Percentiles rank a stretch among this genome's conserved stretches.
These are phyloP conservation scores for Apis laboriosa DNA, from an alignment of 1,140 invertebrate species.

Conservation along the genomic window DNA sequence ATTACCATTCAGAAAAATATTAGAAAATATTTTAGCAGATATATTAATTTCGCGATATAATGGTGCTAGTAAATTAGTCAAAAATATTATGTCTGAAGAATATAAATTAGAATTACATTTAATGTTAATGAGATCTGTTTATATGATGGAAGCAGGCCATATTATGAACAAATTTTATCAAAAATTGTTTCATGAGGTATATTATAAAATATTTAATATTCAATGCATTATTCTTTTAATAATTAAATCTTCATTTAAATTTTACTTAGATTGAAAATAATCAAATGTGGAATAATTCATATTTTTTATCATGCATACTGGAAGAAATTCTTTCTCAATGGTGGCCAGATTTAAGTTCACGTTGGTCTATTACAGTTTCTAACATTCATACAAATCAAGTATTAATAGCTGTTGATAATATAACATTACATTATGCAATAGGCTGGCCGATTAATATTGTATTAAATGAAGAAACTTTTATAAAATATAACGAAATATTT, in stretches of 20 bases:
- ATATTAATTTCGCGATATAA: slow-evolving; percentile 79
- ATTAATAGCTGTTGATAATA: slow-evolving; percentile 80
- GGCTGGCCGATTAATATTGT: slow-evolving; percentile 83
- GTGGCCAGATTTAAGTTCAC: slow-evolving; percentile 78
- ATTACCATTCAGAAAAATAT: slow-evolving; percentile 76
- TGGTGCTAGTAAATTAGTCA: slow-evolving; percentile 80
- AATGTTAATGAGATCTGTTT: slow-evolving; percentile 81
- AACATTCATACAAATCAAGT: slow-evolving; percentile 70
- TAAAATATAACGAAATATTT: slow-evolving; percentile 84
- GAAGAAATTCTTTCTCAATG: slow-evolving; percentile 81
- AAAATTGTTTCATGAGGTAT: slow-evolving; percentile 82
- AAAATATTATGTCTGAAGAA: slow-evolving; percentile 80
- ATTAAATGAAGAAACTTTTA: slow-evolving; percentile 80
- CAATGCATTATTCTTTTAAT: neutral
- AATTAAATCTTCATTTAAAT: slow-evolving; percentile 55
- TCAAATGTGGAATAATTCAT: slow-evolving; percentile 76
- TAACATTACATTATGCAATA: slow-evolving; percentile 81
- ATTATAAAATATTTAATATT: slow-evolving; percentile 11
- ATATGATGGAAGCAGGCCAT: slow-evolving; percentile 84
- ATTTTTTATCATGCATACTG: slow-evolving; percentile 79
- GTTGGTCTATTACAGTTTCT: slow-evolving; percentile 74
- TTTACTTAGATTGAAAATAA: slow-evolving; percentile 79
- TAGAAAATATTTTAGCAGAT: slow-evolving; percentile 75
- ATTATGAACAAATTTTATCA: slow-evolving; percentile 84
- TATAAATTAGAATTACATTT: slow-evolving; percentile 81